Conservation (phyloP, 1,140 invertebrate genomes). For the Lepidurus arcticus region DNA sequence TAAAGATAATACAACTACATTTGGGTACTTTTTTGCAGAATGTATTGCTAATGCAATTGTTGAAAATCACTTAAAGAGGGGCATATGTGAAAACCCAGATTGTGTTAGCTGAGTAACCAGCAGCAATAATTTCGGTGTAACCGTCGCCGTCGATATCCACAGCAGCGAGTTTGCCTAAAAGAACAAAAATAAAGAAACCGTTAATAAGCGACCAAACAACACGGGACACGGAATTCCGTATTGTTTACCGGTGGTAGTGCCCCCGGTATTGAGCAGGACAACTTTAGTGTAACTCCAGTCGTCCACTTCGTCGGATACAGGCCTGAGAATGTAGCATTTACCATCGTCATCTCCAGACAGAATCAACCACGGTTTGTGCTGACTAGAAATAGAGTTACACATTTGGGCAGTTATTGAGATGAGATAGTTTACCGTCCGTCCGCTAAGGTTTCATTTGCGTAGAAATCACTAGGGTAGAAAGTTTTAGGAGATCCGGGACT, state of each 20-base stretch:
- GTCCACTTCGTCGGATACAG: conserved; percentile 38
- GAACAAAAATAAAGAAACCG: conserved; percentile 12
- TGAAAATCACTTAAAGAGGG: conserved; percentile 22
- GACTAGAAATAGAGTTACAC: conserved; percentile 34
- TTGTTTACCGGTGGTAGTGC: conserved; percentile 36
- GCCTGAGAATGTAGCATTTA: conserved; percentile 42
- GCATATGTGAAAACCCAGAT: conserved; percentile 44
- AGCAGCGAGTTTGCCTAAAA: conserved; percentile 41
- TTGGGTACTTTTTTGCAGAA: no score
- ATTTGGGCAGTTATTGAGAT: background rate
- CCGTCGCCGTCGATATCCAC: conserved; percentile 45
- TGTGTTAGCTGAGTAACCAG: conserved; percentile 41
- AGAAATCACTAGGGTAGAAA: conserved; percentile 40
- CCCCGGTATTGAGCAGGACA: conserved; percentile 37
- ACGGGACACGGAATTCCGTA: background rate
- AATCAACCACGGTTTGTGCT: conserved; percentile 42
- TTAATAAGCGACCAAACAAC: background rate
- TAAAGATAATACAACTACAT: no score
- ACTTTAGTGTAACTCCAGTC: conserved; percentile 43
- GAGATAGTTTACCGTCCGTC: conserved; percentile 36
- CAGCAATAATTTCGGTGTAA: conserved; percentile 44
- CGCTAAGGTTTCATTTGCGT: conserved; percentile 37
- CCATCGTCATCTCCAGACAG: conserved; percentile 47
- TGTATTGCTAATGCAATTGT: no score
- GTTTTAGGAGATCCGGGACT: conserved; percentile 40